Base-by-base conservation (phyloP, 2,888 invertebrate species). In the Netelia virgata region DNA sequence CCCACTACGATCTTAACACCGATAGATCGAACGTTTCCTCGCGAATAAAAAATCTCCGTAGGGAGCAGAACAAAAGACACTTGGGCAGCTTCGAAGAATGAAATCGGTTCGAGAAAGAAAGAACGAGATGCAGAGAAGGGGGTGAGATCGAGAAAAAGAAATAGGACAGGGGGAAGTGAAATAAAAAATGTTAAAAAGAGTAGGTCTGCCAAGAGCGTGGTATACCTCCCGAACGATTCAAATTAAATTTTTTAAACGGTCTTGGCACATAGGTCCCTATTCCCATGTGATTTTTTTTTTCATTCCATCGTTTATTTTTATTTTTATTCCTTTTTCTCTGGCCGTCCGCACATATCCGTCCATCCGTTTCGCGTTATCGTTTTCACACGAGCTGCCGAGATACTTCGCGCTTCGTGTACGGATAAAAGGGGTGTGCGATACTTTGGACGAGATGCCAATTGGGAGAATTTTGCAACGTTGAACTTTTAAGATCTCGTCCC, bases 211-310 rank as follows among this genome's bases (percentile, higher is more conserved):
- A 89, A 87, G 78, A 80, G 77, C 64, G 78, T 75, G 85, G 82
- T 72, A 66, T 63, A 84, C 72, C 86, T 74, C 76, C 16, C 83
- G 74, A 86, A 85, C 82, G 86, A 83, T 85, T 77, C 69, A 86
- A 88, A 89, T 88, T 83, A 86, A 88, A 90, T 89, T 89, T 87
- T 85, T 88, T 85, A 86, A 89, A 83, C 84, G 86, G 78, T 88
- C 72, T 84, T 88, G 88, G 88, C 88, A 88, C 76, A 53, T 53
- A 78, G 59, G 41, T 75, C 83, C 6, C 66, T 53, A 66, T 70
- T 66, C 61, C 53, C 23, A 9, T 77, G 28, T 10, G n/a, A n/a
- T 14, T 57, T 64, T 63, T 41, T 79, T 63, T 53, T 43, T 23
- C 63, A 50, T 64, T 72, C 36, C 20, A 74, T 61, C 63, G 23